Evolutionary conservation across 1,140 invertebrate species (phyloP).

Genomic region (Papilio aristodemus): DNA sequence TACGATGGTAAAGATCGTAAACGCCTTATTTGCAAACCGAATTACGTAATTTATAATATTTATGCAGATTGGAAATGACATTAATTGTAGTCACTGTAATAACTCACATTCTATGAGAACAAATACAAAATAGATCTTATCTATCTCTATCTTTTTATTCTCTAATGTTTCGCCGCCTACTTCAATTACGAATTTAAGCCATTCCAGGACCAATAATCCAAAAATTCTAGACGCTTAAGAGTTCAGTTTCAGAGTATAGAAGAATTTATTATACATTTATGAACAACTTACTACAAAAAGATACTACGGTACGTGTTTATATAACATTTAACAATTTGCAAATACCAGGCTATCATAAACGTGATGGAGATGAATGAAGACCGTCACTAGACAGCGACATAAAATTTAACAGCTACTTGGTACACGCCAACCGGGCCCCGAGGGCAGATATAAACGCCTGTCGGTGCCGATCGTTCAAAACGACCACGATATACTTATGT

Average conservation of each 20-base stretch:
- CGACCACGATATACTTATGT: conserved; percentile 27
- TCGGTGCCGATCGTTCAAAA: conserved; percentile 23
- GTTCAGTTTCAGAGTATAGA: no score
- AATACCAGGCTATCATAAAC: conserved; percentile 32
- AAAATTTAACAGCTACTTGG: conserved; percentile 27
- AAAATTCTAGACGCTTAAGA: no score
- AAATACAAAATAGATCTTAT: no score
- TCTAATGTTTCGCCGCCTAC: no score
- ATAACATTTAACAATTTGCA: conserved; percentile 14
- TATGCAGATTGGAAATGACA: background rate
- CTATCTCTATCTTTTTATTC: no score
- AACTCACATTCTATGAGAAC: background rate
- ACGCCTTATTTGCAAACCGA: background rate
- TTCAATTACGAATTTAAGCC: no score
- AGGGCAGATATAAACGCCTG: conserved; percentile 27
- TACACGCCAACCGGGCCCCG: conserved; percentile 23
- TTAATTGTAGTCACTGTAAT: background rate
- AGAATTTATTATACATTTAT: no score
- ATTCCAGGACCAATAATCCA: no score
- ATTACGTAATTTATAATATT: background rate
- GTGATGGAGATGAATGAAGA: conserved; percentile 28
- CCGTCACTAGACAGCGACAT: conserved; percentile 27
- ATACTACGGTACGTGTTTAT: no score
- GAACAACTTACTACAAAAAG: no score
- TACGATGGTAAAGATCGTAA: conserved; percentile 1